Conservation (phyloP, 2,888 invertebrate species). For the Escarpia spicata region DNA sequence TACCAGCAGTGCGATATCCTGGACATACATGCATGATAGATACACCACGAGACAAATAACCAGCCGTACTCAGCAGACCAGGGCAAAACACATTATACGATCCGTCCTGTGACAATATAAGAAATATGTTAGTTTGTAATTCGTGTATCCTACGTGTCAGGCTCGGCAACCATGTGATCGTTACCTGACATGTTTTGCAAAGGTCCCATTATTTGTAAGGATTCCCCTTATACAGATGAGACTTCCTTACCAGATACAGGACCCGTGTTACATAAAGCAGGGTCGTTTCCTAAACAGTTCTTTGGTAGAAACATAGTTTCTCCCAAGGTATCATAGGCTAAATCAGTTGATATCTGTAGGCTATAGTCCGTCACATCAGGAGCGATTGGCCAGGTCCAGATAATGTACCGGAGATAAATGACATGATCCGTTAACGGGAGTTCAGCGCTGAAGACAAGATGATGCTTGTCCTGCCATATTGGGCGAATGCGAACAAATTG, state of each 20-base stretch:
- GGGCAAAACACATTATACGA: background rate
- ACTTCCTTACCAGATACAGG: background rate
- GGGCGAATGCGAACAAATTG: background rate
- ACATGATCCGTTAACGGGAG: slow-evolving; percentile 8
- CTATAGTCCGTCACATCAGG: background rate
- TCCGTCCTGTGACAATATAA: background rate
- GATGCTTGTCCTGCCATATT: background rate
- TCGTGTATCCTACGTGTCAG: background rate
- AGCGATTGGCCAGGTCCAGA: slow-evolving; percentile 21
- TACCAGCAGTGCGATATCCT: no score
- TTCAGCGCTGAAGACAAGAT: background rate
- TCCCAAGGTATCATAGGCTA: background rate
- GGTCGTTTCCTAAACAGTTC: background rate
- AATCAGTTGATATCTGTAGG: background rate
- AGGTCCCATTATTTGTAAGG: background rate
- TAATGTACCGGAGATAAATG: background rate
- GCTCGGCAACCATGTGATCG: background rate
- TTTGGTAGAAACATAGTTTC: background rate
- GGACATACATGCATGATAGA: no score
- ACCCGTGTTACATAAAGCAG: background rate
- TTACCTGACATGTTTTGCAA: background rate
- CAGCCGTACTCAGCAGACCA: background rate
- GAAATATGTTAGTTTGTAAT: background rate
- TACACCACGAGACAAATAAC: no score
- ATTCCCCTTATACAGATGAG: background rate